A percentile compares a stretch with the other conserved stretches of the same genome.
Conservation (phyloP, 2,888 invertebrate genomes). For the Eilema depressum region DNA sequence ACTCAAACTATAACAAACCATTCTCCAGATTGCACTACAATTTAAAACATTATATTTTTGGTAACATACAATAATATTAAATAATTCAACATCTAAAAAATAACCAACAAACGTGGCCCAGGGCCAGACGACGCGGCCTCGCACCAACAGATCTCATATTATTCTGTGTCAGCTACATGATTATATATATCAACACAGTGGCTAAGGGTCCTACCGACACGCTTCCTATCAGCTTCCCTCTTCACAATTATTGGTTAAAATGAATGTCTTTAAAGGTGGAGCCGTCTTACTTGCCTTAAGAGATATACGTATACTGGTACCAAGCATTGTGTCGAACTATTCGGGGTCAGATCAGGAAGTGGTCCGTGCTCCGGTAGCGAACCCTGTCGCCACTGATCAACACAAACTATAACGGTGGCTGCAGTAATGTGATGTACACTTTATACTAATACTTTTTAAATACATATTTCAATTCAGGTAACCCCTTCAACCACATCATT, state of each 20-base stretch:
- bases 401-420: constrained; percentile 48
- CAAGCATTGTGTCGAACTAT: neutral
- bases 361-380: neutral
- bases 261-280: constrained; percentile 45
- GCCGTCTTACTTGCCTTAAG: constrained; percentile 61
- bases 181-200: constrained; percentile 20
- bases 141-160: constrained; percentile 52
- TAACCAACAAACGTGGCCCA: constrained; percentile 12
- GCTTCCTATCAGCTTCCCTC: neutral
- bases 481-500: neutral
- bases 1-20: neutral
- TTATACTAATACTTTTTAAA: constrained; percentile 19
- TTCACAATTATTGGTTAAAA: neutral
- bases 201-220: neutral
- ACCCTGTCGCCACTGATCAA: constrained; percentile 27
- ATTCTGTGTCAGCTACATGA: constrained; percentile 72
- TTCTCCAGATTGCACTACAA: neutral
- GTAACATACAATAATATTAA: constrained; percentile 23
- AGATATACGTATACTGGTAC: neutral
- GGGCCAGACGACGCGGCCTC: constrained; percentile 28
- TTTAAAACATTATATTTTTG: constrained; percentile 17
- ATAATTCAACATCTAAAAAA: constrained; percentile 16
- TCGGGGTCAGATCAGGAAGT: neutral
- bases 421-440: constrained; percentile 50
- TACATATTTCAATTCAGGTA: neutral